Evolutionary conservation across 2,888 invertebrate species (phyloP).

Genomic region (Melinaea menophilus): DNA sequence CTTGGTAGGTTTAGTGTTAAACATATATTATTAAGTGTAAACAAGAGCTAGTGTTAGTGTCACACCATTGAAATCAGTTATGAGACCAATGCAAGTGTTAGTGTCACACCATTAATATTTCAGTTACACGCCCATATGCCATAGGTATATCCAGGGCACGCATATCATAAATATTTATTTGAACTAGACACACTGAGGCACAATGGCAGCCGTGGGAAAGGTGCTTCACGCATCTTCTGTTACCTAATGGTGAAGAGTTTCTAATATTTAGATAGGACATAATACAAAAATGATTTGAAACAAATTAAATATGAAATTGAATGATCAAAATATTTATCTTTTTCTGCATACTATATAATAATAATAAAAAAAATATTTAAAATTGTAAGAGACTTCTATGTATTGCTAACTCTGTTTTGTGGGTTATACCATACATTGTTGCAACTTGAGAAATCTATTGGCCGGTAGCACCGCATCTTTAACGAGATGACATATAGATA

Average conservation of each 20-base stretch:
- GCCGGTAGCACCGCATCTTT: conserved; percentile 18
- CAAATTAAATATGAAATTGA: not conserved
- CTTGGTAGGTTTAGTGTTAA: too few relatives aligned
- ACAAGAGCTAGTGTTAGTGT: too few relatives aligned
- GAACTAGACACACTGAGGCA: conserved; percentile 57
- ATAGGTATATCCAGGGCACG: conserved; percentile 20
- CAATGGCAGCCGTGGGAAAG: conserved; percentile 61
- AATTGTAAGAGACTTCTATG: too few relatives aligned
- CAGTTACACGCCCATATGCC: conserved; percentile 8
- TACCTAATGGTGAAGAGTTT: conserved; percentile 42
- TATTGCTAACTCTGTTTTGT: too few relatives aligned
- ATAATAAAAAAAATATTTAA: too few relatives aligned
- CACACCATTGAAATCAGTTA: too few relatives aligned
- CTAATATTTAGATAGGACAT: conserved; percentile 20
- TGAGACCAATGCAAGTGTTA: not conserved
- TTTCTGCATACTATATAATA: too few relatives aligned
- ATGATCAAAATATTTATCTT: too few relatives aligned
- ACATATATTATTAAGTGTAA: too few relatives aligned
- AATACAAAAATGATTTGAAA: not conserved
- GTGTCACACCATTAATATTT: not conserved
- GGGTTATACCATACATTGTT: too few relatives aligned
- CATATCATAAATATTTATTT: conserved; percentile 46
- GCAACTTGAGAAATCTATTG: conserved; percentile 15
- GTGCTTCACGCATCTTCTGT: conserved; percentile 52
- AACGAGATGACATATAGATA: too few relatives aligned